These are phyloP conservation scores for Listrodromus nycthemerus DNA, from an alignment of 2,888 invertebrate species.

Conservation along the genomic window DNA sequence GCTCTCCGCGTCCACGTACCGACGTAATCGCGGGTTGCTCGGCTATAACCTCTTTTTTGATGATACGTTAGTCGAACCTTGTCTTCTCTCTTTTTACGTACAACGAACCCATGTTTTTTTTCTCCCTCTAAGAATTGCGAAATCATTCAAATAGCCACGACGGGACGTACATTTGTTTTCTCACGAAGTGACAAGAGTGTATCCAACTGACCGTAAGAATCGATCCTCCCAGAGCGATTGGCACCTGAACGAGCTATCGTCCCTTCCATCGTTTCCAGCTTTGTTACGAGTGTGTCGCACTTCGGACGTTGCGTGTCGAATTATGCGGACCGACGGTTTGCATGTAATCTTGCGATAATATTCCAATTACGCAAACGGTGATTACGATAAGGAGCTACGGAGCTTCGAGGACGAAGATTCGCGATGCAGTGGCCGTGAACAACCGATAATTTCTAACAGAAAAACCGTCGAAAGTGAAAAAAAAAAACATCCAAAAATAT, in stretches of 20 bases:
- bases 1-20: constrained; percentile 1
- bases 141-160: not conserved
- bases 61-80: constrained; percentile 48
- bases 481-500: constrained; percentile 48
- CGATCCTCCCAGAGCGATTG: constrained; percentile 40
- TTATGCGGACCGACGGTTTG: not conserved
- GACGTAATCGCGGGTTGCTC: not conserved
- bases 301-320: constrained; percentile 16
- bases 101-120: not conserved
- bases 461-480: constrained; percentile 59
- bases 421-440: not conserved
- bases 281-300: constrained; percentile 2
- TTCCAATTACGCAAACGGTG: not conserved
- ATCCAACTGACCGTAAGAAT: constrained; percentile 59
- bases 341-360: not conserved
- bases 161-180: not conserved
- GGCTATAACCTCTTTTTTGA: constrained; percentile 51
- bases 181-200: not conserved
- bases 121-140: not conserved
- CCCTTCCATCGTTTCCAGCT: constrained; percentile 46
- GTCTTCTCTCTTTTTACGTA: not conserved
- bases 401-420: not conserved
- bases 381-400: not conserved
- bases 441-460: constrained; percentile 11
- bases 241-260: constrained; percentile 37